These are phyloP conservation scores for Hypena proboscidalis DNA, from an alignment of 2,888 invertebrate species.

Conservation along the genomic window DNA sequence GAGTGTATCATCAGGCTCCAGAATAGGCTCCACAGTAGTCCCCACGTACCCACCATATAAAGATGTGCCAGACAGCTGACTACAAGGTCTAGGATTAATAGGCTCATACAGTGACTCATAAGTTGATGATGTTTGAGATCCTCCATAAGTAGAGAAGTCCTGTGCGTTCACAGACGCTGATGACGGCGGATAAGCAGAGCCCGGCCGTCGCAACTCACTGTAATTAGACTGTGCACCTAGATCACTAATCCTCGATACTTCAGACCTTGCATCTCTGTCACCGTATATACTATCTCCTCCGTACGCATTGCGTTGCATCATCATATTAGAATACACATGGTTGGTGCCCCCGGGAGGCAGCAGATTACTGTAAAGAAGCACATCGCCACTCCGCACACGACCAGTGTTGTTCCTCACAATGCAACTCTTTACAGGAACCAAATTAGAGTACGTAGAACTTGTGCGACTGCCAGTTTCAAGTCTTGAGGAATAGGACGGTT, in stretches of 20 bases:
- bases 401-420: constrained; percentile 77
- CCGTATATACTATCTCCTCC: constrained; percentile 80
- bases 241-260: constrained; percentile 79
- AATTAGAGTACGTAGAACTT: constrained; percentile 80
- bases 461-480: constrained; percentile 82
- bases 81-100: constrained; percentile 86
- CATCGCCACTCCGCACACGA: constrained; percentile 74
- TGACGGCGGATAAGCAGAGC: constrained; percentile 83
- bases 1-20: constrained; percentile 88
- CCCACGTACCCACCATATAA: constrained; percentile 85
- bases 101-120: constrained; percentile 88
- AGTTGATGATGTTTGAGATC: constrained; percentile 87
- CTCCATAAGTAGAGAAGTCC: constrained; percentile 85
- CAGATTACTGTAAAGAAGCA: constrained; percentile 76
- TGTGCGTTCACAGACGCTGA: constrained; percentile 80
- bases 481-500: constrained; percentile 91
- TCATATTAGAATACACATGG: constrained; percentile 79
- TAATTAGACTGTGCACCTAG: constrained; percentile 86
- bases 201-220: constrained; percentile 86
- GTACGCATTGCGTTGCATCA: constrained; percentile 76
- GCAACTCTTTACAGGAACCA: constrained; percentile 82
- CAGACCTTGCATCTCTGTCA: constrained; percentile 71
- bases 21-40: constrained; percentile 94
- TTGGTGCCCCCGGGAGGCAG: constrained; percentile 80
- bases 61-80: constrained; percentile 86